A percentile compares a stretch with the other conserved stretches of the same genome.
These are phyloP conservation scores for Bradynema listronoti DNA, from an alignment of 1,140 invertebrate species.

Conservation along the genomic window DNA sequence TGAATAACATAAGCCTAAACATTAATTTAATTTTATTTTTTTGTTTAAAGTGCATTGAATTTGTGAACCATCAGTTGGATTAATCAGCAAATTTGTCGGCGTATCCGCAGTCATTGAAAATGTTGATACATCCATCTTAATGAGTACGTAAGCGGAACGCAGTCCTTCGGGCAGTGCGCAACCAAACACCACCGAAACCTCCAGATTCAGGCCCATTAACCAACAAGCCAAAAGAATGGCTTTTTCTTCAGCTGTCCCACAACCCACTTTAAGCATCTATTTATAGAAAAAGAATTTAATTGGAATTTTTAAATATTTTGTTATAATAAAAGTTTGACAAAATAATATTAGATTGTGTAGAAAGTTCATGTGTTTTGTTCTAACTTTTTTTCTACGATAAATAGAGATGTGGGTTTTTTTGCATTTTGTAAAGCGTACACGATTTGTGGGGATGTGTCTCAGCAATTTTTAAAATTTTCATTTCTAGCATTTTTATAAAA, in stretches of 20 bases:
- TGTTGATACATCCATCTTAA: constrained; percentile 28
- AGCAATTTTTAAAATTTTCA: too few species aligned
- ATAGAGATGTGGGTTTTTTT: too few species aligned
- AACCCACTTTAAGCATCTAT: too few species aligned
- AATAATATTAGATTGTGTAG: background rate
- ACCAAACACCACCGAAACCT: constrained; percentile 25
- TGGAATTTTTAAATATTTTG: too few species aligned
- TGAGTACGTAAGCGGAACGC: constrained; percentile 39
- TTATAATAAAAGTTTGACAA: too few species aligned
- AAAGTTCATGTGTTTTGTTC: too few species aligned
- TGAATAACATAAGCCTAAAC: background rate
- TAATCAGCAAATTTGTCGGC: constrained; percentile 28
- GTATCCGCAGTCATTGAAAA: too few species aligned
- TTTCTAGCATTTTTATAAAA: too few species aligned
- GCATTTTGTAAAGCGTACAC: too few species aligned
- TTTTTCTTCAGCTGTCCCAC: constrained; percentile 24
- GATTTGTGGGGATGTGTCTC: too few species aligned
- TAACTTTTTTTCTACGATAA: too few species aligned
- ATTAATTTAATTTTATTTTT: constrained; percentile 1
- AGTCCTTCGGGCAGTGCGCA: constrained; percentile 37
- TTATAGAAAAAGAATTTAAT: background rate
- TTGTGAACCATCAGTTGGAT: constrained; percentile 25
- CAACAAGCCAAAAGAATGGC: constrained; percentile 34
- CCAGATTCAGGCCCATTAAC: constrained; percentile 30
- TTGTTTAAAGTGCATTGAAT: background rate